Percentiles rank a stretch among this genome's conserved stretches.
Conservation (phyloP, 2,113 vertebrate species). For the Talpa occidentalis region DNA sequence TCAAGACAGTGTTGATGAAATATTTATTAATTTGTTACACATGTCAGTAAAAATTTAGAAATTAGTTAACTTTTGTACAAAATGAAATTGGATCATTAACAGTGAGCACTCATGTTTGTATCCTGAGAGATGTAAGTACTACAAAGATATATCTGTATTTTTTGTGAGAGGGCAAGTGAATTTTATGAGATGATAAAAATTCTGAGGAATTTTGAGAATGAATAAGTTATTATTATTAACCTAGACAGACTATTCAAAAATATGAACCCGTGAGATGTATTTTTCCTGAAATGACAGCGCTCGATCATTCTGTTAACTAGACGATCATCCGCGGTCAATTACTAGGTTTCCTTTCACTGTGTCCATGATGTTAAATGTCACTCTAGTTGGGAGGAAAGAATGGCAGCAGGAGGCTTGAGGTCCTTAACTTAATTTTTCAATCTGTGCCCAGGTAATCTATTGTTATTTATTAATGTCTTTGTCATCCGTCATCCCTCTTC, state of each 20-base stretch:
- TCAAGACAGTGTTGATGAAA: background rate
- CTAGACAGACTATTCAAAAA: background rate
- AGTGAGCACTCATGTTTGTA: background rate
- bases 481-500: background rate
- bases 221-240: background rate
- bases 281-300: background rate
- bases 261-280: background rate
- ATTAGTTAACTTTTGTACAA: background rate
- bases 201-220: background rate
- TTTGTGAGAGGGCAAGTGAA: background rate
- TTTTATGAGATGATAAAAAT: background rate
- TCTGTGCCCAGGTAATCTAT: background rate
- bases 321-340: background rate
- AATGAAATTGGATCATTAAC: background rate
- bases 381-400: rapidly evolving
- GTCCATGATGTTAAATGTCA: too few species aligned
- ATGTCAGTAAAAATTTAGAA: background rate
- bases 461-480: background rate
- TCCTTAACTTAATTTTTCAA: background rate
- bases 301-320: background rate
- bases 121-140: background rate
- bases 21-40: background rate
- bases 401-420: background rate
- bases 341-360: background rate
- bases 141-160: background rate